These are phyloP conservation scores for Hydriomena furcata DNA, from an alignment of 2,888 invertebrate species.

Conservation along the genomic window DNA sequence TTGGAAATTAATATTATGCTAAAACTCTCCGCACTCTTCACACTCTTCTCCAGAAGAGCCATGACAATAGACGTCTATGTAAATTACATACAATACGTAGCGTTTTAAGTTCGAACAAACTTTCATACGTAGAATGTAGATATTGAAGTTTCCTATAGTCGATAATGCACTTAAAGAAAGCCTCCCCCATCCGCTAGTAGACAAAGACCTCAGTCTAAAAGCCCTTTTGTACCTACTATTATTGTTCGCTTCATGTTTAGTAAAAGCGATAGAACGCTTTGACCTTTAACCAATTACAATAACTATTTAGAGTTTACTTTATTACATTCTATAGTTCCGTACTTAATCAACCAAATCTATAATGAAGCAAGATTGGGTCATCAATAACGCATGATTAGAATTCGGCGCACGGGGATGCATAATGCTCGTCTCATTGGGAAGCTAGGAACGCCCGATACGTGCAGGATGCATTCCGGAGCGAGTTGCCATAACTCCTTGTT, in stretches of 20 bases:
- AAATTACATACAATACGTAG: conserved; percentile 13
- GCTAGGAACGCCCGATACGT: conserved; percentile 29
- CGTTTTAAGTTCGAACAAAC: conserved; percentile 2
- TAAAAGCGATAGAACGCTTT: conserved; percentile 60
- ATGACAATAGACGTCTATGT: conserved; percentile 15
- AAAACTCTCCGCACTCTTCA: no score
- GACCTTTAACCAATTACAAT: conserved; percentile 36
- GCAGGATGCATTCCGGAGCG: conserved; percentile 34
- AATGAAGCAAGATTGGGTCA: conserved; percentile 7
- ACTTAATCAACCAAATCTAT: conserved; percentile 12
- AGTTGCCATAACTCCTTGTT: conserved; percentile 33
- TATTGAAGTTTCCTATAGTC: conserved; percentile 33
- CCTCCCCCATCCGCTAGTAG: conserved; percentile 42
- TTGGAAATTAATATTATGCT: conserved; percentile 1
- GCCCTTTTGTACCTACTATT: conserved; percentile 63
- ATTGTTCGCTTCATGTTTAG: conserved; percentile 64
- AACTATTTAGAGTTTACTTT: conserved; percentile 2
- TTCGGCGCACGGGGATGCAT: conserved; percentile 30
- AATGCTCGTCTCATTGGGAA: conserved; percentile 30
- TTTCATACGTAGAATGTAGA: conserved; percentile 11
- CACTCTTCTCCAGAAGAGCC: conserved; percentile 9
- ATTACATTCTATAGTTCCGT: conserved; percentile 1
- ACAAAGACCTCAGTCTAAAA: conserved; percentile 71
- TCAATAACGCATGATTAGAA: conserved; percentile 23
- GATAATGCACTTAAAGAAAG: conserved; percentile 57